A percentile compares a stretch with the other conserved stretches of the same genome.
Conservation (phyloP, 1,140 invertebrate species). For the Apis florea region DNA sequence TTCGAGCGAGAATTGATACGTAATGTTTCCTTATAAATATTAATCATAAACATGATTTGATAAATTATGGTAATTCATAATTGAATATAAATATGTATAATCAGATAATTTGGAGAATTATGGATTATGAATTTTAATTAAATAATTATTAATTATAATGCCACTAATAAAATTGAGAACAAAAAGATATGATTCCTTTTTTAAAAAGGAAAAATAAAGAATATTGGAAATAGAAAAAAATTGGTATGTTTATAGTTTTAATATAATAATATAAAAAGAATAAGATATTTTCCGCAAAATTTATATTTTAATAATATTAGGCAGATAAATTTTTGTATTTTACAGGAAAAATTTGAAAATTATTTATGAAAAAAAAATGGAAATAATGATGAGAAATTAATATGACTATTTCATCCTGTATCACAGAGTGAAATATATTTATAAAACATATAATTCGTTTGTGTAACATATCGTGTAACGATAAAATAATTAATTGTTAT, state of each 20-base stretch:
- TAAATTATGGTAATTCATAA: too few relatives aligned
- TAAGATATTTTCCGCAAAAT: background rate
- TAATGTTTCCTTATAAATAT: too few relatives aligned
- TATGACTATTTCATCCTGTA: background rate
- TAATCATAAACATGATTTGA: too few relatives aligned
- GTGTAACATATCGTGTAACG: background rate
- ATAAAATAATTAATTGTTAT: constrained; percentile 6
- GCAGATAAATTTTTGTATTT: background rate
- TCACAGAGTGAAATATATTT: background rate
- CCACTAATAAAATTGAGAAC: too few relatives aligned
- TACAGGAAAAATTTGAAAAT: background rate
- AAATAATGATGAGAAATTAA: background rate
- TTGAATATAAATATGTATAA: too few relatives aligned
- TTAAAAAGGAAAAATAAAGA: background rate
- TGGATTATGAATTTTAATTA: too few relatives aligned
- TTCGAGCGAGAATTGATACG: too few relatives aligned
- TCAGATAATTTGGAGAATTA: too few relatives aligned
- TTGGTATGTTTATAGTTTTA: background rate
- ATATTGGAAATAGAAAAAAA: background rate
- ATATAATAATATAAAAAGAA: background rate
- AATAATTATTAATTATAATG: too few relatives aligned
- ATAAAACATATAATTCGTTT: background rate
- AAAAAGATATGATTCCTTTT: background rate
- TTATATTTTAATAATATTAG: background rate
- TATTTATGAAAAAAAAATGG: background rate